Percentiles rank a stretch among this genome's conserved stretches.
Evolutionary conservation across 2,113 vertebrate species (phyloP).

Genomic region (Rhinolophus sinicus): DNA sequence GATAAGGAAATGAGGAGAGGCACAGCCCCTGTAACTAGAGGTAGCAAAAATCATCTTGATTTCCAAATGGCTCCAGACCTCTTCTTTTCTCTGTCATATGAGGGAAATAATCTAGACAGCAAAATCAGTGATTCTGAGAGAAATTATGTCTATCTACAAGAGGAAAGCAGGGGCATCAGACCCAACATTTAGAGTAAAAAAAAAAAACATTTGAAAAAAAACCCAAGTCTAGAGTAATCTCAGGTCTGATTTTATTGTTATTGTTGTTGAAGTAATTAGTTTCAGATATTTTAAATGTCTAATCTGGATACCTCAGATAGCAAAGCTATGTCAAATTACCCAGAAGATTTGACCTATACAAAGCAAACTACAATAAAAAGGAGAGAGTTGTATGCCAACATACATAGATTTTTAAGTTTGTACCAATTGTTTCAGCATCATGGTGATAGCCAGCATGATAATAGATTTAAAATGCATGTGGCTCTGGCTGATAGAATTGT

Average conservation of each 20-base stretch:
- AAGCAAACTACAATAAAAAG: slow-evolving; percentile 15
- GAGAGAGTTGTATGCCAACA: background rate
- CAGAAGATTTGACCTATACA: background rate
- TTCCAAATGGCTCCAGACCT: slow-evolving; percentile 3
- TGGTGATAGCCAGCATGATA: background rate
- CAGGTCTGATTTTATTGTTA: background rate
- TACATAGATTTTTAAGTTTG: background rate
- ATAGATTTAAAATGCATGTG: background rate
- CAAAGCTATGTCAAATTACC: background rate
- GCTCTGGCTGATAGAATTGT: background rate
- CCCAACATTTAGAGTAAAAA: background rate
- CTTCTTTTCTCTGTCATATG: slow-evolving; percentile 28
- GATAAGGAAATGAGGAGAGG: background rate
- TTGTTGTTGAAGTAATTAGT: background rate
- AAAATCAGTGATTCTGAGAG: background rate
- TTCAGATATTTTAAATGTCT: slow-evolving; percentile 8
- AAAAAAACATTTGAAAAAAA: background rate
- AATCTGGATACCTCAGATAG: background rate
- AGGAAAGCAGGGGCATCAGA: background rate
- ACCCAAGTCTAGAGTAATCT: background rate
- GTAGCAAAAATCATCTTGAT: background rate
- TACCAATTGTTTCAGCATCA: background rate
- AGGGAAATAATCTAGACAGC: background rate
- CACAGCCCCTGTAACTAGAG: background rate
- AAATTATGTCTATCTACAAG: background rate